Conservation (phyloP, 2,797 vertebrate genomes). For the Poecilia gillii region DNA sequence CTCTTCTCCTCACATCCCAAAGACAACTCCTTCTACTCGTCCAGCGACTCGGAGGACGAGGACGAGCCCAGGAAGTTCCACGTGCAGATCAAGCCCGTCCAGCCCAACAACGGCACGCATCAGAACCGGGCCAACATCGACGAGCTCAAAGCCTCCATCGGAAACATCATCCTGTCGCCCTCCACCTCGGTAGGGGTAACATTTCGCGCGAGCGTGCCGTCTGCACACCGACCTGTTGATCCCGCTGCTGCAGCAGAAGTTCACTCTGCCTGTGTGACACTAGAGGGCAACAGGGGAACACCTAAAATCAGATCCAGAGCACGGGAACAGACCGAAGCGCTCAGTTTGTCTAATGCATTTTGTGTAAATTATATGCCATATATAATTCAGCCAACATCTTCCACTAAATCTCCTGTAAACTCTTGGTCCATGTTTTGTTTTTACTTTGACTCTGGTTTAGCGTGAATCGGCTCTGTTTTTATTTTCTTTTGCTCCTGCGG, state of each 20-base stretch:
- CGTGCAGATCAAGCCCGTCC: slow-evolving; percentile 94
- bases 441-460: slow-evolving; percentile 17
- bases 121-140: slow-evolving; percentile 90
- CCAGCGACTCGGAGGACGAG: slow-evolving; percentile 95
- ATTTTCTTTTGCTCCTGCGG: background rate
- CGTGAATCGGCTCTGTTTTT: slow-evolving; percentile 11
- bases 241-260: slow-evolving; percentile 2
- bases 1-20: slow-evolving; percentile 89
- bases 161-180: slow-evolving; percentile 92
- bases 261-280: slow-evolving; percentile 55
- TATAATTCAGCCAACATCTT: slow-evolving; percentile 23
- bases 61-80: slow-evolving; percentile 94
- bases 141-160: slow-evolving; percentile 95
- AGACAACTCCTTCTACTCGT: slow-evolving; percentile 96
- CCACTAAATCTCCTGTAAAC: slow-evolving; percentile 22
- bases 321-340: background rate
- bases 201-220: background rate
- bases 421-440: slow-evolving; percentile 29
- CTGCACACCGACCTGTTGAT: slow-evolving; percentile 36
- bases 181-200: slow-evolving; percentile 84
- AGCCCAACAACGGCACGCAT: slow-evolving; percentile 88
- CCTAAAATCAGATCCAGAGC: slow-evolving; percentile 2
- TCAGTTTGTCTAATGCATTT: background rate
- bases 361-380: background rate
- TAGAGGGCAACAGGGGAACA: slow-evolving; percentile 74